Percentiles rank a stretch among this genome's conserved stretches.
These are phyloP conservation scores for Syrrhaptes paradoxus DNA, from an alignment of 2,113 vertebrate genomes.

Conservation along the genomic window DNA sequence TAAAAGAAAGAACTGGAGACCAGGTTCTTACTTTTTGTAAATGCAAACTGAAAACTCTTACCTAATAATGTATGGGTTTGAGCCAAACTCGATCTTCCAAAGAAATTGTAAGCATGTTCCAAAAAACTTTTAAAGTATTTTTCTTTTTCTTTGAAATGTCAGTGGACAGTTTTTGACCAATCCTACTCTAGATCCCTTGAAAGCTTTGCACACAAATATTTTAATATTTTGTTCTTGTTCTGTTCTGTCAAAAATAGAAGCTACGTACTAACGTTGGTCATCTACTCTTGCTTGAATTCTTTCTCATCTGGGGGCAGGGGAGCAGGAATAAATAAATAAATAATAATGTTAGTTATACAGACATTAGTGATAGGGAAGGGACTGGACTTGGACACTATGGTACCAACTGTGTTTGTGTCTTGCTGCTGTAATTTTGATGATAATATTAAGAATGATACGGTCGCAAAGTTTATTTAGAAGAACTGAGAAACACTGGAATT, in stretches of 20 bases:
- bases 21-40: neutral
- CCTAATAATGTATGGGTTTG: neutral
- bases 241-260: neutral
- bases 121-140: neutral
- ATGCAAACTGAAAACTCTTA: neutral
- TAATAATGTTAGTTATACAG: neutral
- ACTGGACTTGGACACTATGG: neutral
- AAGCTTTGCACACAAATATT: neutral
- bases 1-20: neutral
- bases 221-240: neutral
- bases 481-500: neutral
- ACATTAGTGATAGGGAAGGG: neutral
- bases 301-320: neutral
- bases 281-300: neutral
- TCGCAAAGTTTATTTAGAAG: neutral
- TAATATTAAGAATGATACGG: neutral
- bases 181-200: neutral
- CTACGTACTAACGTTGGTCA: neutral
- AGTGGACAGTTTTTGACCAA: neutral
- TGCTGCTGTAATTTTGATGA: neutral
- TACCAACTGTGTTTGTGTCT: neutral
- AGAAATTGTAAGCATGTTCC: neutral
- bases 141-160: neutral
- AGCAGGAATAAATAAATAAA: neutral
- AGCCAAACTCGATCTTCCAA: neutral